These are phyloP conservation scores for Acrobasis repandana DNA, from an alignment of 2,888 invertebrate species.

Conservation along the genomic window DNA sequence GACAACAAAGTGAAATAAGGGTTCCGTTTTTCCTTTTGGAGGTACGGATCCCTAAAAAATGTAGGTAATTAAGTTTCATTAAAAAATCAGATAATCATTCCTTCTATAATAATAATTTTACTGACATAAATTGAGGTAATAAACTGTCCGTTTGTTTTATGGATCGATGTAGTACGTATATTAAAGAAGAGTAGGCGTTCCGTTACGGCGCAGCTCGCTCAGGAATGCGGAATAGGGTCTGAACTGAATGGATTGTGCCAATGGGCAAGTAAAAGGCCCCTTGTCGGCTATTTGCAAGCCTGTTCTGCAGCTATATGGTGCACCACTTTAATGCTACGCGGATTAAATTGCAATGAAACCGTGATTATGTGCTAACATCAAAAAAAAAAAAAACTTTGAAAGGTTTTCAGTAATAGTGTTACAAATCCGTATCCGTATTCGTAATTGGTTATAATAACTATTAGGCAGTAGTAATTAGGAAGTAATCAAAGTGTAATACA, in stretches of 20 bases:
- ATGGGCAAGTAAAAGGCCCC: constrained; percentile 54
- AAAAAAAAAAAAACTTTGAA: constrained; percentile 33
- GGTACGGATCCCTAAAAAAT: too few relatives aligned
- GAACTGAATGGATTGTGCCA: constrained; percentile 43
- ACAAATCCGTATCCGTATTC: constrained; percentile 1
- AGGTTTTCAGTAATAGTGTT: background rate
- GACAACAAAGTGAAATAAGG: too few relatives aligned
- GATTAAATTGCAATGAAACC: constrained; percentile 2
- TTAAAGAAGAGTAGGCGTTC: constrained; percentile 38
- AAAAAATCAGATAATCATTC: too few relatives aligned
- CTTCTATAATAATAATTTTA: too few relatives aligned
- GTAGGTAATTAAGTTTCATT: too few relatives aligned
- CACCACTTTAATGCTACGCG: constrained; percentile 9
- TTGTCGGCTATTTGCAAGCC: constrained; percentile 34
- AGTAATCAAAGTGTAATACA: background rate
- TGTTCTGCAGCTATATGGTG: constrained; percentile 28
- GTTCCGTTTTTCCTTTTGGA: too few relatives aligned
- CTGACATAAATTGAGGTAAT: too few relatives aligned
- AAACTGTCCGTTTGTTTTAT: background rate
- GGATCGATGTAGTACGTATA: background rate
- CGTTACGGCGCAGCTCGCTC: constrained; percentile 29
- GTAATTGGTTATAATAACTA: constrained; percentile 5
- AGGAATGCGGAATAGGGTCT: constrained; percentile 61
- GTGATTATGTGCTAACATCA: background rate
- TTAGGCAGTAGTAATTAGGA: background rate